phyloP scores from a whole-genome alignment of 2,888 invertebrate genomes.

The Thymelicus acteon region DNA sequence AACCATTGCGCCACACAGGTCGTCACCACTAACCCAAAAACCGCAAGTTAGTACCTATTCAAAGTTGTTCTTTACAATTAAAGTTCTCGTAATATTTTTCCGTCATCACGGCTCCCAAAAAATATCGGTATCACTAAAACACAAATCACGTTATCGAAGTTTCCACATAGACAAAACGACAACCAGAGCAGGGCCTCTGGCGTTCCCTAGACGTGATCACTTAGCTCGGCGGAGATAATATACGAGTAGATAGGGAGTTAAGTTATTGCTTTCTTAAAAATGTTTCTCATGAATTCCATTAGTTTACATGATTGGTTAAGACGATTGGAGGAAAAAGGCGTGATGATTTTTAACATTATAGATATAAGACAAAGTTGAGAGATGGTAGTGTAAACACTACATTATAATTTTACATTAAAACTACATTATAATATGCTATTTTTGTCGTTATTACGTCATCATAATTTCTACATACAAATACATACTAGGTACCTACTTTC shows the following conservation, averaged over 20 bases:
- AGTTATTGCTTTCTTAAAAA: slow-evolving; percentile 6
- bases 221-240: slow-evolving; percentile 1
- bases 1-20: no score
- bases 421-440: no score
- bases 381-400: no score
- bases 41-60: no score
- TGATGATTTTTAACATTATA: not conserved
- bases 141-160: slow-evolving; percentile 3
- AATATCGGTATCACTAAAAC: not conserved
- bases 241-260: not conserved
- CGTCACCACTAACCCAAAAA: no score
- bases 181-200: not conserved
- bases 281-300: not conserved
- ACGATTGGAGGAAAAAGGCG: not conserved
- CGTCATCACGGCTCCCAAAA: not conserved
- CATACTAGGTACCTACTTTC: no score
- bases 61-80: no score
- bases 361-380: no score
- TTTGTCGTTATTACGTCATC: no score
- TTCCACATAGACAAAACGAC: not conserved
- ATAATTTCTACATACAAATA: no score
- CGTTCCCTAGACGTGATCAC: not conserved
- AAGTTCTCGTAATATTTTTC: not conserved
- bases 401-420: no score
- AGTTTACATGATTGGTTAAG: not conserved